Conservation (phyloP, 1,140 invertebrate genomes). For the Leptopilina boulardi region DNA sequence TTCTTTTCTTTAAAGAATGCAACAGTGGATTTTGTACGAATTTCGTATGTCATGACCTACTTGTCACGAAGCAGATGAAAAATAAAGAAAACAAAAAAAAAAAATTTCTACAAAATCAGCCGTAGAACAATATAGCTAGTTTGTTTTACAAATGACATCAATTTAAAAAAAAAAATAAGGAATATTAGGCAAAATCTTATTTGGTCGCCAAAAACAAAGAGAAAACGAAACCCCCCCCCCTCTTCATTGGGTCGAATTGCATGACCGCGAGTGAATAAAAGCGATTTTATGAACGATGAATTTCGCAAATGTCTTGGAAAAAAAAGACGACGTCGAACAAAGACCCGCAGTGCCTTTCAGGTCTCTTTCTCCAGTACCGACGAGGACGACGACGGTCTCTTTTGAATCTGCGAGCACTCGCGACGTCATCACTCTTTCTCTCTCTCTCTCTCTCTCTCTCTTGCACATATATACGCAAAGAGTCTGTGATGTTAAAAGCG, state of each 20-base stretch:
- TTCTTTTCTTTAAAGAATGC: too few relatives aligned
- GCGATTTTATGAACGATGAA: constrained; percentile 48
- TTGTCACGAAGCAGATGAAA: too few relatives aligned
- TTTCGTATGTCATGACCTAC: too few relatives aligned
- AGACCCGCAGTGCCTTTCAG: constrained; percentile 34
- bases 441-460: constrained; percentile 20
- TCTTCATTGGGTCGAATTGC: constrained; percentile 26
- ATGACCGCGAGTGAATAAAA: constrained; percentile 36
- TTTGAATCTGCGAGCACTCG: constrained; percentile 44
- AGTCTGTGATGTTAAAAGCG: background rate
- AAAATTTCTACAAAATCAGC: too few relatives aligned
- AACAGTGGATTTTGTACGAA: too few relatives aligned
- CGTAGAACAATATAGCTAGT: too few relatives aligned
- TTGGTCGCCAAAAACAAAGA: too few relatives aligned
- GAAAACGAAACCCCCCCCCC: too few relatives aligned
- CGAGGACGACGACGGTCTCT: constrained; percentile 37
- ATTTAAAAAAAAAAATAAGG: background rate
- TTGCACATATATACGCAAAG: too few relatives aligned
- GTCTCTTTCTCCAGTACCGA: constrained; percentile 19
- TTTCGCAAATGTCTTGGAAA: constrained; percentile 41
- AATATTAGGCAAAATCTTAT: constrained; percentile 20
- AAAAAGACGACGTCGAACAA: constrained; percentile 42
- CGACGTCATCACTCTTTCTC: constrained; percentile 40
- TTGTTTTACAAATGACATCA: background rate
- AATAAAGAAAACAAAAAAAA: too few relatives aligned